Evolutionary conservation across 2,113 vertebrate species (phyloP).

Genomic region (Brienomyrus brachyistius): DNA sequence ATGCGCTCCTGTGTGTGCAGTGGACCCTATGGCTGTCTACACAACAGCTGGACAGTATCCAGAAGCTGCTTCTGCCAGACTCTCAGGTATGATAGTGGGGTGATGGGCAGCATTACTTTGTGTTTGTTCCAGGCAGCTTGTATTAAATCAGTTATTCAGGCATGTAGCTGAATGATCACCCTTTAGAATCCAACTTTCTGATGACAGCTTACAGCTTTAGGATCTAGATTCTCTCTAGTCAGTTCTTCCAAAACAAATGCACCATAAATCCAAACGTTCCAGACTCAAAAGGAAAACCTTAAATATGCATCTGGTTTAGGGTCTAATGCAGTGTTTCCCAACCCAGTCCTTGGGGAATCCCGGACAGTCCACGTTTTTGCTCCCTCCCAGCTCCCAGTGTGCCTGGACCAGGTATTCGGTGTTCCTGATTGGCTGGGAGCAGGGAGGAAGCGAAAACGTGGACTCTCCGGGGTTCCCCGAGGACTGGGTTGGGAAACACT

Average conservation of each 20-base stretch:
- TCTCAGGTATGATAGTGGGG: slow-evolving; percentile 4
- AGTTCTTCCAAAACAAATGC: not conserved
- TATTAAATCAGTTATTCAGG: not conserved
- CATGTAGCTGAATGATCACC: not conserved
- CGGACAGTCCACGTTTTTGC: too few relatives aligned
- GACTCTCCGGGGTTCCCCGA: too few relatives aligned
- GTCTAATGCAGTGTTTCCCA: not conserved
- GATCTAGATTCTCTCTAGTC: not conserved
- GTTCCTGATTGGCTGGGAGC: too few relatives aligned
- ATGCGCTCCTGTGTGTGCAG: slow-evolving; percentile 53
- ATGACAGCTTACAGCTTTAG: not conserved
- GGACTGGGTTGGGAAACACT: too few relatives aligned
- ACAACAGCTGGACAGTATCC: slow-evolving; percentile 41
- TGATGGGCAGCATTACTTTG: not conserved
- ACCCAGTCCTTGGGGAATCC: too few relatives aligned
- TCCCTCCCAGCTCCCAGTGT: too few relatives aligned
- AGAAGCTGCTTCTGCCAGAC: slow-evolving; percentile 39
- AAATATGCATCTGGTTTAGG: not conserved
- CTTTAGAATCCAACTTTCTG: not conserved
- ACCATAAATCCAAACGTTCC: not conserved
- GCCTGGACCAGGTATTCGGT: too few relatives aligned
- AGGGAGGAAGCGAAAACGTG: too few relatives aligned
- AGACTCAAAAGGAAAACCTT: not conserved
- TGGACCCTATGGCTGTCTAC: slow-evolving; percentile 59
- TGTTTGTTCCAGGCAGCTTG: not conserved